Evolutionary conservation across 2,888 invertebrate species (phyloP), one percentile per base, ranked within the genome.

Genomic region (Drosophila formosana): DNA sequence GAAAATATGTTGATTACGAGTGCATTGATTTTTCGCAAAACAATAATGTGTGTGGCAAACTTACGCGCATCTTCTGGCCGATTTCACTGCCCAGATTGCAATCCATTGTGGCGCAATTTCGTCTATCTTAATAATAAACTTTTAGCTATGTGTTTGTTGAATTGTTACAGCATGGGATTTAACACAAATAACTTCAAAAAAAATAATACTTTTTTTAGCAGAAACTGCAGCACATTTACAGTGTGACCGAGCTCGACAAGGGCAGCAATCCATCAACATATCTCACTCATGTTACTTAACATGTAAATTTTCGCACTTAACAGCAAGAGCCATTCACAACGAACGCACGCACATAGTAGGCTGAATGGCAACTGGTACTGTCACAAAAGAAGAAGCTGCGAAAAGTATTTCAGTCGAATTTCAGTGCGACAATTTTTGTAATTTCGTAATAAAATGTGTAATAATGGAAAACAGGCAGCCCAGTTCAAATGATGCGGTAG

Each of bases 61-160:
- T 94, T 94, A 97, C 97, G 93, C 96, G 94, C 94, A 97, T 96
- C 93, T 97, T 97, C 91, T 96, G 96, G 8, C 96, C 96, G 82
- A 97, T 96, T 94, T 97, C 97, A 80, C 96, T 95, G 81, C 97
- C 96, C 51, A 88, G 67, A 62, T 88, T 84, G 68, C 84, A 84
- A 66, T 84, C 83, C 83, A 84, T 84, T 25, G 52, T 80, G 56
- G 41, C 43, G 7, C 18, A 50, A n/a, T 51, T 26, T 60, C 28
- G n/a, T 52, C 25, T 8, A 49, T 18, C 37, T 4, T 34, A 11
- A 34, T 37, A 37, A 11, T 2, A 46, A 9, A 26, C 4, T 64
- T 4, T 45, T 18, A 18, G 30, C 13, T 26, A 4, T 18, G 8
- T 56, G 37, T 39, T 18, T 45, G 34, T 18, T 37, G 23, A 65